These are phyloP conservation scores for Zoanthus solanderi DNA, from an alignment of 92 coral and sea anemone genomes.

Conservation along the genomic window DNA sequence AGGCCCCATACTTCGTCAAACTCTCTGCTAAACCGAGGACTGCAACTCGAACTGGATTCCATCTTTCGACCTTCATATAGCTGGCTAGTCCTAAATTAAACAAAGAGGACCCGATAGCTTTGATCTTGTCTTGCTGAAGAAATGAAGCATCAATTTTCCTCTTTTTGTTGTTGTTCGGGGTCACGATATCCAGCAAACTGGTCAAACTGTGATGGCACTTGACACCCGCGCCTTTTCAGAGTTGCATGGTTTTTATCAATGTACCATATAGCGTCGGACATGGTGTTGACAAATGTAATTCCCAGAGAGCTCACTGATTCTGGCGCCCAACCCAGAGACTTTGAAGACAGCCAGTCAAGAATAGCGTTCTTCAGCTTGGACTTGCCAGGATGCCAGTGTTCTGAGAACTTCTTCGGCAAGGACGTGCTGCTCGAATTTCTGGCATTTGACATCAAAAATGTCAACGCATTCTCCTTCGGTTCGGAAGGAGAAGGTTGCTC, in stretches of 20 bases:
- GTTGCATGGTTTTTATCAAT: slow-evolving; percentile 57
- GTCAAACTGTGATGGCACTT: slow-evolving; percentile 41
- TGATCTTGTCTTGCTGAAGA: neutral
- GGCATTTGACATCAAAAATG: slow-evolving; percentile 25
- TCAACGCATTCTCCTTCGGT: slow-evolving; percentile 10
- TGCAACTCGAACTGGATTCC: too few species aligned
- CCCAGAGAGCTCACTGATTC: slow-evolving; percentile 42
- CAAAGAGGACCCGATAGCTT: too few species aligned
- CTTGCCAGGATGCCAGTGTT: slow-evolving; percentile 31
- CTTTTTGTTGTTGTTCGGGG: slow-evolving; percentile 2
- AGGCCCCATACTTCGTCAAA: too few species aligned
- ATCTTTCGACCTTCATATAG: too few species aligned
- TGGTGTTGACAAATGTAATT: slow-evolving; percentile 51
- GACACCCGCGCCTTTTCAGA: slow-evolving; percentile 27
- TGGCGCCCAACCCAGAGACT: slow-evolving; percentile 37
- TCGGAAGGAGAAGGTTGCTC: slow-evolving; percentile 19
- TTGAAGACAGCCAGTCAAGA: slow-evolving; percentile 38
- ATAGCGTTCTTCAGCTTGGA: slow-evolving; percentile 30
- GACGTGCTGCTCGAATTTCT: slow-evolving; percentile 15
- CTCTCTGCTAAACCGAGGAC: too few species aligned
- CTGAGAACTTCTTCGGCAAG: slow-evolving; percentile 15
- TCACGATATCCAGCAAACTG: slow-evolving; percentile 31
- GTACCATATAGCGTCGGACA: slow-evolving; percentile 60
- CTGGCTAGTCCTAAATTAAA: too few species aligned
- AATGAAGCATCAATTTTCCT: slow-evolving; percentile 9